Evolutionary conservation across 2,888 invertebrate genomes (phyloP), one percentile per base, ranked within the genome.

Genomic region (Ecliptopera silaceata): DNA sequence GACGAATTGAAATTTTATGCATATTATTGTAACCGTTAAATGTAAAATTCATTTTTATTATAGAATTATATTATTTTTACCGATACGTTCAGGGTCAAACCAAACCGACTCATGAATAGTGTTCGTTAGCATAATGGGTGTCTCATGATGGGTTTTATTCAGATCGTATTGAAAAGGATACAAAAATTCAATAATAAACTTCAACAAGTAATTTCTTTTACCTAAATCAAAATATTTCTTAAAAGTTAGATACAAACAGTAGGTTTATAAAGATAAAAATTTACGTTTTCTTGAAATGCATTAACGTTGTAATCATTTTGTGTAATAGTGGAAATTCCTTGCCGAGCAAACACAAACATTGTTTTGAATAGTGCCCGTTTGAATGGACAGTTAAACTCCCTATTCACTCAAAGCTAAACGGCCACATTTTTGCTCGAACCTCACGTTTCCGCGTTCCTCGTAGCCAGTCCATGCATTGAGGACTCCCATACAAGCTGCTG

Each of bases 321-420:
- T 50, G 34, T 46, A 45, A n/a, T 72, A 78, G 75, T 80, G 79
- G 74, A 82, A 79, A 74, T 72, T 74, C 76, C 61, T 59, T 51
- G 52, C 36, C 46, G 46, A 74, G 68, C 71, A 64, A 70, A 64
- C 65, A 66, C 71, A 71, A 76, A 83, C 82, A 83, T 82, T 83
- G 83, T 83, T 81, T 81, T 71, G 78, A 81, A 82, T 78, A 73
- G 78, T 72, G 72, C 73, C 72, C 72, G 73, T 67, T 72, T 85
- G 82, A 86, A 86, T 86, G 84, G 84, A 82, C 78, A 80, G 80
- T 86, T 82, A 81, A 84, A 80, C 73, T 80, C 74, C 45, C 82
- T 80, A 86, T 86, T 85, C 82, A 84, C 83, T 84, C 81, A 82
- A 74, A 76, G 74, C 69, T 74, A 80, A 82, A 82, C 78, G 76